A percentile compares a stretch with the other conserved stretches of the same genome.
Evolutionary conservation across 2,113 vertebrate species (phyloP).

Genomic region (Hippocampus guttulatus): DNA sequence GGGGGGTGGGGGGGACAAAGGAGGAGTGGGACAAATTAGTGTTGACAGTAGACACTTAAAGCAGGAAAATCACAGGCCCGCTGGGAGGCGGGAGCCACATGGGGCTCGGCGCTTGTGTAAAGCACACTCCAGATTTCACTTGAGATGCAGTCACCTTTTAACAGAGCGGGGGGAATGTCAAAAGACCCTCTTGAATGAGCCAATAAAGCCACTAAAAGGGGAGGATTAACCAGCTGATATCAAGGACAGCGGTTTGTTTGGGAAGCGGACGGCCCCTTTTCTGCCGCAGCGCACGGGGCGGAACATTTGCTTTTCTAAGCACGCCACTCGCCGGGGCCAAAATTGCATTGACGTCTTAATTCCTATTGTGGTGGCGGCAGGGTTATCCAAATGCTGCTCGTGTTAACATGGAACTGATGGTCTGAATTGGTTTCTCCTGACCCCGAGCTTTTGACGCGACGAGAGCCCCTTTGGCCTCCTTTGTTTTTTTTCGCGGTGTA

Average conservation of each 20-base stretch:
- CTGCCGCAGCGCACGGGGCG: conserved; percentile 42
- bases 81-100: conserved; percentile 75
- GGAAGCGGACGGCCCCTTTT: conserved; percentile 41
- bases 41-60: conserved; percentile 84
- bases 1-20: conserved; percentile 51
- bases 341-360: conserved; percentile 43
- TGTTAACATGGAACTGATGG: conserved; percentile 25
- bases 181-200: conserved; percentile 77
- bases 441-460: conserved; percentile 38
- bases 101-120: conserved; percentile 75
- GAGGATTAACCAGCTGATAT: conserved; percentile 79
- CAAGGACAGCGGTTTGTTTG: conserved; percentile 61
- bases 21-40: conserved; percentile 81
- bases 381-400: conserved; percentile 43
- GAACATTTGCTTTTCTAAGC: conserved; percentile 45
- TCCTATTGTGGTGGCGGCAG: conserved; percentile 38
- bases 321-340: conserved; percentile 28
- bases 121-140: conserved; percentile 78
- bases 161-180: conserved; percentile 77
- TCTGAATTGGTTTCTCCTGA: conserved; percentile 36
- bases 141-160: conserved; percentile 77
- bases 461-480: conserved; percentile 32
- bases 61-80: conserved; percentile 79
- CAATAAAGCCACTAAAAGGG: conserved; percentile 78
- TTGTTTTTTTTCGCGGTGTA: conserved; percentile 23